Conservation (phyloP, 2,888 invertebrate genomes). For the Caenorhabditis japonica region DNA sequence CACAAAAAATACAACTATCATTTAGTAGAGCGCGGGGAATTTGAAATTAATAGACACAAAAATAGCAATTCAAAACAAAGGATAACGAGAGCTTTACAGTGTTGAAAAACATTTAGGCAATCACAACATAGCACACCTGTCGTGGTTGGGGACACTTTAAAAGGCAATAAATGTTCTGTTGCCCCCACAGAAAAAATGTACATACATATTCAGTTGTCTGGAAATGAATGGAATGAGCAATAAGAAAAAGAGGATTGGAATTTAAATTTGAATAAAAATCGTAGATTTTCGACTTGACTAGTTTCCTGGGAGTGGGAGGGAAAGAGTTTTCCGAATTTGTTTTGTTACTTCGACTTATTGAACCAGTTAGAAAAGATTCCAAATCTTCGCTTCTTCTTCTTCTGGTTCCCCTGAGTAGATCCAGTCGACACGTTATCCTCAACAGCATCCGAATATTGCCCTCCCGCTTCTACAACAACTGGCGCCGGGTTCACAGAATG, state of each 20-base stretch:
- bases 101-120: slow-evolving; percentile 46
- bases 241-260: slow-evolving; percentile 8
- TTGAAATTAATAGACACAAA: too few species aligned
- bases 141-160: slow-evolving; percentile 15
- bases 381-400: slow-evolving; percentile 32
- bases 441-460: not conserved
- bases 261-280: not conserved
- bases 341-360: slow-evolving; percentile 32
- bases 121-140: slow-evolving; percentile 48
- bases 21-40: too few species aligned
- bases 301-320: too few species aligned
- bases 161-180: too few species aligned
- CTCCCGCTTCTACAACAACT: not conserved
- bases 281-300: not conserved
- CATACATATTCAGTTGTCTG: not conserved
- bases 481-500: not conserved
- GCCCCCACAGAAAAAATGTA: not conserved
- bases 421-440: slow-evolving; percentile 35
- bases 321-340: not conserved
- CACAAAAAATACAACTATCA: too few species aligned
- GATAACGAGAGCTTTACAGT: too few species aligned
- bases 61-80: too few species aligned
- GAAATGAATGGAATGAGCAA: not conserved
- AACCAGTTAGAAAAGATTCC: slow-evolving; percentile 51
- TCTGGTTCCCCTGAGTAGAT: slow-evolving; percentile 36